Evolutionary conservation across 2,797 vertebrate species (phyloP), one percentile per base, ranked within the genome.

Genomic region (Pseudochaenichthys georgianus): DNA sequence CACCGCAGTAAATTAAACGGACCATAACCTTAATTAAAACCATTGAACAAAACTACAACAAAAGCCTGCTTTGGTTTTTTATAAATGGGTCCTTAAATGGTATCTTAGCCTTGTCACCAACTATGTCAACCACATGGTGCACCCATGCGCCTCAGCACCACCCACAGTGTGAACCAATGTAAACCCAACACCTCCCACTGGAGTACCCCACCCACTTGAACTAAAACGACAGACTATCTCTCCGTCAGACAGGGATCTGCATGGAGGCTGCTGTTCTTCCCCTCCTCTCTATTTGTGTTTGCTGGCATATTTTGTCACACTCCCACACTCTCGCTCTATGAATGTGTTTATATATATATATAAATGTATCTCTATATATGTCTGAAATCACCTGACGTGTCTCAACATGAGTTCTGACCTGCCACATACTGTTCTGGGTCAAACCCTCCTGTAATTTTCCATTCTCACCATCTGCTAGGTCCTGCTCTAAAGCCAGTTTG

Each of bases 101-200:
- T 54, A 19, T 1, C 2, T 67, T 60, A 67, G 17, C 51, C 55
- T 61, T 78, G 67, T 70, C 61, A 15, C 68, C 71, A 79, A 73
- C 81, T 83, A 38, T 64, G 15, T 64, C 73, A 38, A 31, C 80
- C 52, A n/a, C 68, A 38, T 45, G 67, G 46, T 66, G 63, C 65
- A 15, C 42, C 63, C 58, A 34, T 69, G 41, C 74, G 73, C 80
- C 74, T 77, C 84, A 64, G 75, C 81, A 83, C 83, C 91, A 80
- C 92, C 91, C 91, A 89, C 88, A 71, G 53, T 21, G 42, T 78
- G 74, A 84, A 83, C 92, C 92, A 93, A 91, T 93, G 77, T 78
- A 72, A 81, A 73, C 77, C 61, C 19, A 77, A 86, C 87, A 85
- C 74, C 82, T 75, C 87, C 78, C 71, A 60, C 41, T 53, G 31